phyloP scores from a whole-genome alignment of 2,888 invertebrate genomes.

The Cataglyphis cursor region DNA sequence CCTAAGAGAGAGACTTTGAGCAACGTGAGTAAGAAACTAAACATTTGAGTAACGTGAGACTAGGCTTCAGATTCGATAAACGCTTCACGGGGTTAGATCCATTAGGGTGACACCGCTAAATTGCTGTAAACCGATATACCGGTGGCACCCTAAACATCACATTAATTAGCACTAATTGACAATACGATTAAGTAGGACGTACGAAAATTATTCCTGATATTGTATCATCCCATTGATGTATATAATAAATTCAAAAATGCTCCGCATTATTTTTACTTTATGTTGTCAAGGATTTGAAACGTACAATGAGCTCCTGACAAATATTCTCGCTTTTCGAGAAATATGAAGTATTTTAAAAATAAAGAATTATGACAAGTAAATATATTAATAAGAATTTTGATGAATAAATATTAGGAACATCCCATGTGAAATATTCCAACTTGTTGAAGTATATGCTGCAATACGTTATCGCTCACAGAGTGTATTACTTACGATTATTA shows the following conservation, averaged over 20 bases:
- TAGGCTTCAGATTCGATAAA: slow-evolving; percentile 63
- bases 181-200: slow-evolving; percentile 43
- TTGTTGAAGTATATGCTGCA: neutral
- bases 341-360: neutral
- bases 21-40: slow-evolving; percentile 67
- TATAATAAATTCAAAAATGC: neutral
- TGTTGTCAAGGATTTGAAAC: too few relatives aligned
- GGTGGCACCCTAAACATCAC: slow-evolving; percentile 45
- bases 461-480: neutral
- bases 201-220: slow-evolving; percentile 24
- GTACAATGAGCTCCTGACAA: neutral
- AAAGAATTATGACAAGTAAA: neutral
- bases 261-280: neutral
- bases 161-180: slow-evolving; percentile 64
- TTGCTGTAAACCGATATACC: slow-evolving; percentile 65
- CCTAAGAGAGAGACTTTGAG: slow-evolving; percentile 43
- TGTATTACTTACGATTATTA: slow-evolving; percentile 28
- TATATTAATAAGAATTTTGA: slow-evolving; percentile 7
- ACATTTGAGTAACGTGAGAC: slow-evolving; percentile 66
- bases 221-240: slow-evolving; percentile 5
- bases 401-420: neutral
- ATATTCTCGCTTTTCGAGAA: neutral
- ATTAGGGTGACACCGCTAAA: slow-evolving; percentile 67
- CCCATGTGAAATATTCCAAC: slow-evolving; percentile 4
- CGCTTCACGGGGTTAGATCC: slow-evolving; percentile 63